Evolutionary conservation across 2,797 vertebrate genomes (phyloP).

Genomic region (Danio aesculapii): DNA sequence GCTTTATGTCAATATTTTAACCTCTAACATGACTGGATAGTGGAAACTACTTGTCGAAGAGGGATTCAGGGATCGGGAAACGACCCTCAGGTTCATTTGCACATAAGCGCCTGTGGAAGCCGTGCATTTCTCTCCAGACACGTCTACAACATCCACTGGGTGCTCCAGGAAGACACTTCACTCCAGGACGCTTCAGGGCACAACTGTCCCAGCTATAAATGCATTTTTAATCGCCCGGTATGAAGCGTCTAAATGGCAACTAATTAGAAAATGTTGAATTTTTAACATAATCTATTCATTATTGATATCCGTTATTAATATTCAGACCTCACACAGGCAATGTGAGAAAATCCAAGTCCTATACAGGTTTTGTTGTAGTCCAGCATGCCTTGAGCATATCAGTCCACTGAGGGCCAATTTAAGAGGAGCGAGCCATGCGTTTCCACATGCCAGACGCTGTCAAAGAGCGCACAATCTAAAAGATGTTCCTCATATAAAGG

Average conservation of each 20-base stretch:
- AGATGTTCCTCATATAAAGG: not conserved
- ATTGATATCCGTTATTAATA: constrained; percentile 25
- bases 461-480: not conserved
- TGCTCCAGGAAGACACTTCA: constrained; percentile 1
- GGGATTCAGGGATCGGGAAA: not conserved
- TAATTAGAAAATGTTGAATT: constrained; percentile 11
- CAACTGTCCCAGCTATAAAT: constrained; percentile 36
- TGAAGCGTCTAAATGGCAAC: constrained; percentile 20
- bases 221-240: constrained; percentile 29
- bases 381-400: not conserved
- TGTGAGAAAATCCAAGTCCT: not conserved
- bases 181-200: constrained; percentile 10
- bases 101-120: not conserved
- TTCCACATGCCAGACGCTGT: not conserved
- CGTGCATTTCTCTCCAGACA: not conserved
- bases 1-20: not conserved
- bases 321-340: not conserved
- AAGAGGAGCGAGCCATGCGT: not conserved
- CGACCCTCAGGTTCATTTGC: not conserved
- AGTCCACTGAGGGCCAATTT: not conserved
- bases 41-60: not conserved
- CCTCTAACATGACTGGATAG: constrained; percentile 4
- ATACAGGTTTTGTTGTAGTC: not conserved
- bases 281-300: constrained; percentile 14
- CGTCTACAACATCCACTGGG: not conserved